Evolutionary conservation across 2,797 vertebrate species (phyloP), one percentile per base, ranked within the genome.

Genomic region (Pogoniulus pusillus): DNA sequence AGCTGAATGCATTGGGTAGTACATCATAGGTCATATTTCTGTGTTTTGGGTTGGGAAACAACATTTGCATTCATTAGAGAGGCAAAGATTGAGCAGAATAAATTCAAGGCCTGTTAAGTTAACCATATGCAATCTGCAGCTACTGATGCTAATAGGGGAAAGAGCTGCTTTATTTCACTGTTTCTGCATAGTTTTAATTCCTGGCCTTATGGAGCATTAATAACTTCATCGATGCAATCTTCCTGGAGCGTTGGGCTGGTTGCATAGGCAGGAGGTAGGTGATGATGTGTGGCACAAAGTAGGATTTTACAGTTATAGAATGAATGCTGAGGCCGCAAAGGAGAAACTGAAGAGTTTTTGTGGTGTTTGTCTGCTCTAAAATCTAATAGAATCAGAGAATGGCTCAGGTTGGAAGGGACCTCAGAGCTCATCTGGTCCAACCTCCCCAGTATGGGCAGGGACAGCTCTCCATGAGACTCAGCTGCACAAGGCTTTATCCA

Each of bases 21-120:
- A 79, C 84, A 87, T 71, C 71, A 80, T 69, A 77, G 49, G 93
- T 95, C 53, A 76, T 91, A 87, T 90, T 85, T 84, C 57, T 91
- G 7, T 29, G 35, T 63, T 94, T 94, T 92, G 51, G 55, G 49
- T 92, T 93, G 66, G 84, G 32, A 93, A 82, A 70, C 76, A 96
- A 74, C 41, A 87, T 96, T 96, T 97, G 76, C 91, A 93, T 97
- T 95, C 86, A 92, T 95, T 96, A 95, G 58, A 58, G 80, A 81
- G 91, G 35, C 87, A 92, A 95, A 94, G 68, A 95, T 37, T 92
- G 87, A 95, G 59, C 59, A 76, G 87, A 93, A 87, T 96, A 93
- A 91, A 95, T 93, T 93, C 71, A 74, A 81, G 94, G 74, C 34
- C n/a, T 93, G 89, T 92, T 66, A 74, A 84, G 63, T 92, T 85